These are phyloP conservation scores for Mustela lutreola DNA, from an alignment of 2,113 vertebrate species.

Conservation along the genomic window DNA sequence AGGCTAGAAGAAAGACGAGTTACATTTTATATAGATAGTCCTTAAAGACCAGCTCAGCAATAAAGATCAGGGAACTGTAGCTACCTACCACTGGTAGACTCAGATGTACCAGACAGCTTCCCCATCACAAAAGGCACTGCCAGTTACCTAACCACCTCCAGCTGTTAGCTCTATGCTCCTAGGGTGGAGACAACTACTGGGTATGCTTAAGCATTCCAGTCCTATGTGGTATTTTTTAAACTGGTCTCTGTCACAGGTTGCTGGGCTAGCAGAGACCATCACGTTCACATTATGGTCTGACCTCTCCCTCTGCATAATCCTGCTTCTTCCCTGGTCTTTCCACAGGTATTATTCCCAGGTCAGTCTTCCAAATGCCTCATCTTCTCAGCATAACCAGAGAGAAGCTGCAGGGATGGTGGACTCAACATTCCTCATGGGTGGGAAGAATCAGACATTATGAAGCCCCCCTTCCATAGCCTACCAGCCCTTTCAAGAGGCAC, in stretches of 20 bases:
- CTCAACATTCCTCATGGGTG: rapidly evolving
- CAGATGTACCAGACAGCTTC: not conserved
- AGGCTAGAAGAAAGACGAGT: not conserved
- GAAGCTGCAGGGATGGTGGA: no score
- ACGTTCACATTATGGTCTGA: not conserved
- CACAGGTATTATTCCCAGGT: not conserved
- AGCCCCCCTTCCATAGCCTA: not conserved
- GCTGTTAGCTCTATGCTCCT: not conserved
- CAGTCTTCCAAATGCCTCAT: not conserved
- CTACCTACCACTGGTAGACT: not conserved
- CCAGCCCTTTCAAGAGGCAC: not conserved
- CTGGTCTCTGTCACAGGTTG: not conserved
- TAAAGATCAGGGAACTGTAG: not conserved
- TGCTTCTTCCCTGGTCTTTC: not conserved
- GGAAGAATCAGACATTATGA: not conserved
- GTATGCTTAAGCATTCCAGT: not conserved
- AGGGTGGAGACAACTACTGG: not conserved
- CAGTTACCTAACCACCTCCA: not conserved
- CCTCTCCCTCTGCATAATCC: not conserved
- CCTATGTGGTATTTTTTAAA: not conserved
- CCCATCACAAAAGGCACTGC: not conserved
- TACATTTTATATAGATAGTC: not conserved
- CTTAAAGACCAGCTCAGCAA: not conserved
- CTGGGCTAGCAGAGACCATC: not conserved
- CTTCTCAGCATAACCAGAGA: no score